These are phyloP conservation scores for Scomberomorus guttatus DNA, from an alignment of 2,797 vertebrate genomes.

Conservation along the genomic window DNA sequence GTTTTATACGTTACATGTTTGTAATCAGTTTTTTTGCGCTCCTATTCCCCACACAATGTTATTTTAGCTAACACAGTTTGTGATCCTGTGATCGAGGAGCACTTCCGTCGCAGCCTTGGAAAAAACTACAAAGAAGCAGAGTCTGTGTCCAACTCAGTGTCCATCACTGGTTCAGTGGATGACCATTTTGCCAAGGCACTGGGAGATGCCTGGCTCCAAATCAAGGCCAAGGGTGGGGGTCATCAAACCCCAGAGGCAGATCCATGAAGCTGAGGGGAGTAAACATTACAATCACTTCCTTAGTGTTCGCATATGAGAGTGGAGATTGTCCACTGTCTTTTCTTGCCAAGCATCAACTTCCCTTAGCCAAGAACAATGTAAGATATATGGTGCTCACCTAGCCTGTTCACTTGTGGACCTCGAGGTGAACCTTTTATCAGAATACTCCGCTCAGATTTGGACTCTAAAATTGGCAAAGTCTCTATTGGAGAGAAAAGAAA, in stretches of 20 bases:
- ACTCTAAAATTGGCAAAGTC: slow-evolving; percentile 32
- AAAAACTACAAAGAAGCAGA: slow-evolving; percentile 96
- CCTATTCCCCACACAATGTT: background rate
- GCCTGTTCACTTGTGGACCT: slow-evolving; percentile 35
- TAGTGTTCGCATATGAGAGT: slow-evolving; percentile 55
- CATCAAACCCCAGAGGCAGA: slow-evolving; percentile 86
- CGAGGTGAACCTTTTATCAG: slow-evolving; percentile 38
- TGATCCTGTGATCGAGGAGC: slow-evolving; percentile 97
- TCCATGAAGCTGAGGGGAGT: slow-evolving; percentile 86
- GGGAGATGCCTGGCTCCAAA: slow-evolving; percentile 96
- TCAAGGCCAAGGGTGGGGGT: slow-evolving; percentile 92
- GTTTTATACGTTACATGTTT: slow-evolving; percentile 2
- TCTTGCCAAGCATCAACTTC: slow-evolving; percentile 70
- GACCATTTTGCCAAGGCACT: slow-evolving; percentile 99
- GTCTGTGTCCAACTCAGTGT: slow-evolving; percentile 92
- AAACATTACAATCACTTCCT: slow-evolving; percentile 74
- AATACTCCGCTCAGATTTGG: slow-evolving; percentile 54
- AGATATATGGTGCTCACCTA: slow-evolving; percentile 59
- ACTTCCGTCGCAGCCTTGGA: slow-evolving; percentile 97
- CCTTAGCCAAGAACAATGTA: slow-evolving; percentile 75
- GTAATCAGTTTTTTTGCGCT: slow-evolving; percentile 9
- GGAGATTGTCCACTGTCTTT: slow-evolving; percentile 46
- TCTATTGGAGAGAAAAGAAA: slow-evolving; percentile 18
- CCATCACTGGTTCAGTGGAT: slow-evolving; percentile 96
- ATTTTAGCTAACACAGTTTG: slow-evolving; percentile 87